Evolutionary conservation across 53 echinoderm and acorn worm species (phyloP), one percentile per base, ranked within the genome.

Genomic region (Astropecten irregularis): DNA sequence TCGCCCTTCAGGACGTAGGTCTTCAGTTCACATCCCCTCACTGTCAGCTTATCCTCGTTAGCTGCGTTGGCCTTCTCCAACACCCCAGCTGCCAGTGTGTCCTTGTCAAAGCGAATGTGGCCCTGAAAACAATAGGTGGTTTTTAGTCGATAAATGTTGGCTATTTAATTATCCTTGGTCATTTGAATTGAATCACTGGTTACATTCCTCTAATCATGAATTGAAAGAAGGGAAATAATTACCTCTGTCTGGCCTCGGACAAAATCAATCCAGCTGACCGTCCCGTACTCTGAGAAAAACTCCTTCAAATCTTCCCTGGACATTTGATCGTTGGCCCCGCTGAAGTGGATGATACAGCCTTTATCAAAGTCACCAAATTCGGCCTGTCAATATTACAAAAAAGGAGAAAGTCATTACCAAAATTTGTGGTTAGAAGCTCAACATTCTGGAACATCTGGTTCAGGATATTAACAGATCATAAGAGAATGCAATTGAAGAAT

Each of bases 221-320:
- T n/a, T n/a, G n/a, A n/a, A n/a, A n/a, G n/a, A n/a, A n/a, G n/a
- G n/a, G n/a, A n/a, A n/a, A n/a, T n/a, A n/a, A n/a, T n/a, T 61
- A 95, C 94, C 92, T 97, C 90, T 52, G 94, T 92, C 27, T 90
- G 84, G 20, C 97, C 97, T 82, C 92, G 94, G 49, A 64, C 79
- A 69, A 85, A 97, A 40, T 94, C 94, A 0, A 97, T 87, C 97
- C 97, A 97, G 58, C 87, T 87, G 82, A 97, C 85, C 9, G 85
- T 90, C 9, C 97, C 97, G 30, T 97, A 92, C 36, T 97, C 91
- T 21, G 85, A 62, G 58, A 97, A 95, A 29, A 97, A 69, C 66
- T 94, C 97, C 60, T 97, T 94, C 65, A 97, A 40, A 40, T 97
- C 97, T 51, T 97, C 97, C 52, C 97, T 56, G 7, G 94, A 95